Evolutionary conservation across 2,113 vertebrate genomes (phyloP).

Genomic region (Neopipo cinnamomea): DNA sequence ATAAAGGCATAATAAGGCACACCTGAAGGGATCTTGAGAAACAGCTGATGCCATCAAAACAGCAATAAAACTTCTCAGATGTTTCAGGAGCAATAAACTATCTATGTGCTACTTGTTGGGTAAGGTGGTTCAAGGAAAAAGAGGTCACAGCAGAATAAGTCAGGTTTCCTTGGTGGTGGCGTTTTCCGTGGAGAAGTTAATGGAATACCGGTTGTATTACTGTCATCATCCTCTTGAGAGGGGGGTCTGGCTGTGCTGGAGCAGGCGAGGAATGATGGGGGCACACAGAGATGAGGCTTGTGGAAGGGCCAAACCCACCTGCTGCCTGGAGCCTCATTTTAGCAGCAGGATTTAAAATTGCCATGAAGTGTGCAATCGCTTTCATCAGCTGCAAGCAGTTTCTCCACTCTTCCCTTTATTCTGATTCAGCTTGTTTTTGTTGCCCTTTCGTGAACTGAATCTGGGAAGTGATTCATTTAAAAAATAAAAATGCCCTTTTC

Average conservation of each 20-base stretch:
- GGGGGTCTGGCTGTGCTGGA: neutral
- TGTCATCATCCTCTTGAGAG: neutral
- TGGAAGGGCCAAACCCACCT: neutral
- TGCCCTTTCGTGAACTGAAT: neutral
- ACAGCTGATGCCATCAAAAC: neutral
- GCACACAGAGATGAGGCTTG: fast-evolving
- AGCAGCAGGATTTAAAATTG: neutral
- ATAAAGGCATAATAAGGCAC: neutral
- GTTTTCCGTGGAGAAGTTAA: neutral
- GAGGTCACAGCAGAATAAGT: neutral
- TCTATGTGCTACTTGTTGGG: neutral
- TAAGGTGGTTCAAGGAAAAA: neutral
- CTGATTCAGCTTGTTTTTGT: neutral
- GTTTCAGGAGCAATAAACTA: neutral
- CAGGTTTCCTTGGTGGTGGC: neutral
- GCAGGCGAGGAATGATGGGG: neutral
- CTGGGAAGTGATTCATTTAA: neutral
- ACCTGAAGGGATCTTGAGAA: neutral
- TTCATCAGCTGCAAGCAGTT: neutral
- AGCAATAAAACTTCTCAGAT: neutral
- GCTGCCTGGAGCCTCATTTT: neutral
- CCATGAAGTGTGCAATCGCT: neutral
- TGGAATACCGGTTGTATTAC: neutral
- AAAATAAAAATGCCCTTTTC: neutral
- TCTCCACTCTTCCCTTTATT: neutral